These are phyloP conservation scores for Apodemus agrarius DNA, from an alignment of 2,797 vertebrate species.

Conservation along the genomic window DNA sequence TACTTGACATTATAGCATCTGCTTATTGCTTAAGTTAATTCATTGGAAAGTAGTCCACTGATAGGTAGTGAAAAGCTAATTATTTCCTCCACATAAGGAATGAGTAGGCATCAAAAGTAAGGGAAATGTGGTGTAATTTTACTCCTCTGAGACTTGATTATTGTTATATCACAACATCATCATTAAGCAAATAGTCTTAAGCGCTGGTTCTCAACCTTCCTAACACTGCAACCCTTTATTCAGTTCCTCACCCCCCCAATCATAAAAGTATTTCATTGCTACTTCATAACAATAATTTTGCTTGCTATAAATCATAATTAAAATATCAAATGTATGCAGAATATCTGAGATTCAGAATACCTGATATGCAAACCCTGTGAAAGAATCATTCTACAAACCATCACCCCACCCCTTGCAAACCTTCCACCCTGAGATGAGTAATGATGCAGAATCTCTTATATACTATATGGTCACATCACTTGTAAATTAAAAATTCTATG, in stretches of 20 bases:
- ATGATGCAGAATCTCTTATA: not conserved
- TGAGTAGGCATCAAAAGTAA: slow-evolving; percentile 5
- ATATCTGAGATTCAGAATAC: not conserved
- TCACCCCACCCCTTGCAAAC: not conserved
- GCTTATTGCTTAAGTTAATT: slow-evolving; percentile 47
- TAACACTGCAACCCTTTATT: not conserved
- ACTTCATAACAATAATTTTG: not conserved
- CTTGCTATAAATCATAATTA: not conserved
- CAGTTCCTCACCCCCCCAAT: not conserved
- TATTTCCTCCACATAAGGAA: slow-evolving; percentile 17
- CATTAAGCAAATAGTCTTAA: not conserved
- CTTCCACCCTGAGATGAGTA: not conserved
- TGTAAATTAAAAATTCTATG: not conserved
- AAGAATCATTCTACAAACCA: not conserved
- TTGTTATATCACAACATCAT: slow-evolving; percentile 36
- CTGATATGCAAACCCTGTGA: not conserved
- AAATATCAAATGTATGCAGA: not conserved
- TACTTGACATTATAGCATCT: not conserved
- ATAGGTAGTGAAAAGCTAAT: slow-evolving; percentile 17
- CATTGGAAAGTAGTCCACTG: slow-evolving; percentile 11
- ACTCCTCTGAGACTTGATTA: slow-evolving; percentile 30
- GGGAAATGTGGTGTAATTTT: slow-evolving; percentile 35
- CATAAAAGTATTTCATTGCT: not conserved
- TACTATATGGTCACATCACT: not conserved
- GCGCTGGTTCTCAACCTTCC: not conserved